Conservation (phyloP, 2,797 vertebrate species). For the Acrossocheilus fasciatus region DNA sequence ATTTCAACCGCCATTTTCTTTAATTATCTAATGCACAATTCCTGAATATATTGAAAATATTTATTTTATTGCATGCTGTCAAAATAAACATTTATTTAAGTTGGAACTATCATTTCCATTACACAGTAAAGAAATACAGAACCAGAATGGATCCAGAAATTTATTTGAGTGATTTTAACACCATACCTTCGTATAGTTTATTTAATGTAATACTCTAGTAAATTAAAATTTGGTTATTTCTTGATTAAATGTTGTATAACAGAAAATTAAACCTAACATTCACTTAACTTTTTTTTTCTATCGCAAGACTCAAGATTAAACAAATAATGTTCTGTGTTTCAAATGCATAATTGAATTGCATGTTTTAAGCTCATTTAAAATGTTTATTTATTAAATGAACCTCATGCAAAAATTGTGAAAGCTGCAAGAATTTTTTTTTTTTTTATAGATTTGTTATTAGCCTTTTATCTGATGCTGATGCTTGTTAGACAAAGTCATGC, state of each 20-base stretch:
- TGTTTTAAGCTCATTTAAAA: background rate
- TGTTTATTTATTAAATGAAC: background rate
- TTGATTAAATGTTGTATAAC: background rate
- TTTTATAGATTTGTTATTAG: background rate
- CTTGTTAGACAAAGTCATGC: conserved; percentile 36
- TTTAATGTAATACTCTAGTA: background rate
- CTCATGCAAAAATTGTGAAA: background rate
- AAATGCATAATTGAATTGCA: background rate
- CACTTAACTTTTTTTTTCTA: background rate
- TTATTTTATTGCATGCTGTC: background rate
- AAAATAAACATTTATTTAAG: background rate
- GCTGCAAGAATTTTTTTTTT: background rate
- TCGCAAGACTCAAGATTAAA: background rate
- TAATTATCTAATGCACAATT: background rate
- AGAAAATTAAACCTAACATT: background rate
- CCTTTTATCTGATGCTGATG: conserved; percentile 41
- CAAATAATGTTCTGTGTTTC: background rate
- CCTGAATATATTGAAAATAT: background rate
- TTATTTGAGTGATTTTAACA: background rate
- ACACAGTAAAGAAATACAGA: background rate
- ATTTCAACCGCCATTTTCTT: background rate
- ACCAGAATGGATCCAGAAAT: background rate
- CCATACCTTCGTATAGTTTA: background rate
- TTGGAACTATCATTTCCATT: background rate
- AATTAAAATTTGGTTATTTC: background rate